Conservation (phyloP, 2,888 invertebrate genomes). For the Acleris sparsana region DNA sequence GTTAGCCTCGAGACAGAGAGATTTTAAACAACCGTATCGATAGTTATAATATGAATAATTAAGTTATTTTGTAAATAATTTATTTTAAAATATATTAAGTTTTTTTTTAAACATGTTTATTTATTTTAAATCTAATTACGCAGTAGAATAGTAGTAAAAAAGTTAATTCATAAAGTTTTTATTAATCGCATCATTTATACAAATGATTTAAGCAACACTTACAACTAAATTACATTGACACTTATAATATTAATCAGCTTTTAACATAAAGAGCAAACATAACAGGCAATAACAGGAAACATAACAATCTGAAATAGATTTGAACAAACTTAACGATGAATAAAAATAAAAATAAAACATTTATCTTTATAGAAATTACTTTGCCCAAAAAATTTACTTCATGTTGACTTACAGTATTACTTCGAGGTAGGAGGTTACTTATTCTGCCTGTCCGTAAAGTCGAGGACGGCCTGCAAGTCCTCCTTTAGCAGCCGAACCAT, state of each 20-base stretch:
- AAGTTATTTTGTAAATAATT: conserved; percentile 33
- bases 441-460: conserved; percentile 42
- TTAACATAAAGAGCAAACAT: conserved; percentile 1
- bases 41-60: conserved; percentile 18
- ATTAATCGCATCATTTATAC: conserved; percentile 8
- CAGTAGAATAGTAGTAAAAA: background rate
- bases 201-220: conserved; percentile 29
- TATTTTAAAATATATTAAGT: conserved; percentile 32
- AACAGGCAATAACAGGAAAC: conserved; percentile 8
- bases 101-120: background rate
- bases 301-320: conserved; percentile 6
- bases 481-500: conserved; percentile 58
- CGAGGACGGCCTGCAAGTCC: conserved; percentile 52
- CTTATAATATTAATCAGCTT: background rate
- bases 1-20: background rate
- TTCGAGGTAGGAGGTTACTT: background rate
- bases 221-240: conserved; percentile 3
- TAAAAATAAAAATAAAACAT: background rate
- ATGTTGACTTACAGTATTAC: too few relatives aligned
- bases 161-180: background rate
- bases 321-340: conserved; percentile 13
- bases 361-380: too few relatives aligned
- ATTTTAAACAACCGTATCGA: background rate
- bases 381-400: too few relatives aligned
- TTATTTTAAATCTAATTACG: background rate